Base-by-base conservation (phyloP, 2,888 invertebrate species). In the Nomada fabriciana region DNA sequence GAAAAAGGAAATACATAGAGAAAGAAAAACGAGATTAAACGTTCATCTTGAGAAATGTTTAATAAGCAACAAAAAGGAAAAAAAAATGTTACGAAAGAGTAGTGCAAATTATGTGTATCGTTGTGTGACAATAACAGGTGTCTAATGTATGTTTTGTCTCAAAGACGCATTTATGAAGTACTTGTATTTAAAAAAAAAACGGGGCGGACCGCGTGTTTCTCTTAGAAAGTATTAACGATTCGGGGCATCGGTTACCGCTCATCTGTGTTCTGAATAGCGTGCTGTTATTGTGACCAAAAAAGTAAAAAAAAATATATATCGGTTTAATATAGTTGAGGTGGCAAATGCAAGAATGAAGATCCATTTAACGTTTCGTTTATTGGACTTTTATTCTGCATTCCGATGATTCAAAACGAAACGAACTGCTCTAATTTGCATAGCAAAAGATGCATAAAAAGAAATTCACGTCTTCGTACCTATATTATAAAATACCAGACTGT, bases 81-180 rank as follows among this genome's bases (percentile, higher is more conserved):
- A 60, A 71, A 74, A 23, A 68, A 82, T 64, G 0, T 79, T 70
- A 81, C 79, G 76, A 81, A 87, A 84, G 80, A 86, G 88, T 93
- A 91, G 87, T 89, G 29, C 72, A 89, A 87, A 84, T 69, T 89
- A 89, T 91, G 86, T 92, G 87, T 86, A 89, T 91, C 88, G 86
- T 92, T 89, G 86, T 89, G 74, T 90, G 93, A 92, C 92, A 93
- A 92, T 92, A 93, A 92, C 89, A 90, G 86, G 87, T 91, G 90
- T 91, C 84, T 89, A 90, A 91, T 89, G 67, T 85, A 70, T 82
- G 82, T 84, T 83, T 47, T 74, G 68, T 85, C 78, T 73, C 67
- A 80, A 83, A 87, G 84, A 84, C 77, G 60, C 53, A 76, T 70
- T 81, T 71, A 77, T 68, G 64, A 80, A 83, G 36, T 83, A 84